Base-by-base conservation (phyloP, 2,888 invertebrate genomes). In the Corythucha ciliata region DNA sequence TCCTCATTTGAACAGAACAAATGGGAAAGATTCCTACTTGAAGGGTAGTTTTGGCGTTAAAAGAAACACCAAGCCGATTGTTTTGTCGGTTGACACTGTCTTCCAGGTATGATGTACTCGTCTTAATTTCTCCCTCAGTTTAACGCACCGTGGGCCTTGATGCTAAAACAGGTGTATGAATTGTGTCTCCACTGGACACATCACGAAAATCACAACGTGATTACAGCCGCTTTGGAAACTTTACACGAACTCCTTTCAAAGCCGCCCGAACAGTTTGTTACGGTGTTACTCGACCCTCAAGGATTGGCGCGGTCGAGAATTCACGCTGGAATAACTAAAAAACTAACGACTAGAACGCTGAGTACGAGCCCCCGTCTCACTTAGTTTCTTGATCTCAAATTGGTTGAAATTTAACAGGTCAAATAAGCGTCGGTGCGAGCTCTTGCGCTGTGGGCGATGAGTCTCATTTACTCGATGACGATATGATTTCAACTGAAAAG, bases 141-240 rank as follows among this genome's bases (percentile, higher is more conserved):
- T 8, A n/a, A 7, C n/a, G 7, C 7, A 36, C 7, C 8, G 8
- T 14, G 25, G 21, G 10, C 20, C 25, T 1, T 24, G 7, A n/a
- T 18, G 16, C n/a, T n/a, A n/a, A n/a, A 26, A 8, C 72, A 87
- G 80, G 73, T 87, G 26, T 88, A 84, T 67, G 81, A 85, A 67
- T 72, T 86, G 52, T 85, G 83, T 67, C 68, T 88, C 46, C 72
- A 79, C 63, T 83, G 81, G 68, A 73, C 80, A 1, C 66, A 67
- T 51, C 80, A 81, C 61, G 69, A 72, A 6, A 87, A 92, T 68
- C 92, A 93, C 68, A 91, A 91, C 67, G 78, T 91, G 52, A 80
- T 89, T 60, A 91, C 91, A 64, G 81, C 88, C 1, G 79, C 90
- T 16, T 73, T 94, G 65, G 94, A 96, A 68, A 74, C 78, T 62